Evolutionary conservation across 2,113 vertebrate genomes (phyloP), one percentile per base, ranked within the genome.

Genomic region (Oenanthe melanoleuca): DNA sequence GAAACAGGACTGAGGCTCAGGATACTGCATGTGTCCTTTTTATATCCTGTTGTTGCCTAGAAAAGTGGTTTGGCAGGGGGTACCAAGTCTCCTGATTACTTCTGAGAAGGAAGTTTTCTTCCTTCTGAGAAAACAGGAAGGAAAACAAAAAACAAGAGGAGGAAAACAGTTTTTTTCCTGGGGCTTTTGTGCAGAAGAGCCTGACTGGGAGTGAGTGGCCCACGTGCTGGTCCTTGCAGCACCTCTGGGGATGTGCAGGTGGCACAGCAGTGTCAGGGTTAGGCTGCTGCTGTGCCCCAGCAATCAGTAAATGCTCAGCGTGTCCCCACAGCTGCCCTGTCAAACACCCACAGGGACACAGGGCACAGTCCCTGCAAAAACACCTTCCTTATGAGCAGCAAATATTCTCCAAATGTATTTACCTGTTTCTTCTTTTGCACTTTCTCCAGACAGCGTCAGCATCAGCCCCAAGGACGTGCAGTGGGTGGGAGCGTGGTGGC

Each of bases 401-500:
- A 49, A 49, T 12, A 12, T 50, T 42, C 60, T 49, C 2, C 0
- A 64, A 63, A 37, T n/a, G 20, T 3, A 1, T 37, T 49, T 34
- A 1, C 56, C 47, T 53, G 5, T 60, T 57, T 15, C 21, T 65
- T 73, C 9, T 18, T 65, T 24, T 29, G 61, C 1, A 11, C 49
- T 96, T 52, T 82, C 80, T 86, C 15, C 95, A 99, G 99, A 99
- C 42, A 98, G 96, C 0, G 26, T 99, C 71, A 96, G 97, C 3
- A 98, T 99, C 44, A 98, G 98, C 53, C 98, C 98, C 9, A 97
- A 97, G 71, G 99, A 99, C 6, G 96, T 97, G 14, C 98, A 98
- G 90, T 99, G 99, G 99, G 99, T 99, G 6, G 99, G 99, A 10
- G 99, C 99, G 5, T 99, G 99, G 99, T 99, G 99, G 99, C 97